Base-by-base conservation (phyloP, 2,888 invertebrate species). In the Amphipyra berbera region DNA sequence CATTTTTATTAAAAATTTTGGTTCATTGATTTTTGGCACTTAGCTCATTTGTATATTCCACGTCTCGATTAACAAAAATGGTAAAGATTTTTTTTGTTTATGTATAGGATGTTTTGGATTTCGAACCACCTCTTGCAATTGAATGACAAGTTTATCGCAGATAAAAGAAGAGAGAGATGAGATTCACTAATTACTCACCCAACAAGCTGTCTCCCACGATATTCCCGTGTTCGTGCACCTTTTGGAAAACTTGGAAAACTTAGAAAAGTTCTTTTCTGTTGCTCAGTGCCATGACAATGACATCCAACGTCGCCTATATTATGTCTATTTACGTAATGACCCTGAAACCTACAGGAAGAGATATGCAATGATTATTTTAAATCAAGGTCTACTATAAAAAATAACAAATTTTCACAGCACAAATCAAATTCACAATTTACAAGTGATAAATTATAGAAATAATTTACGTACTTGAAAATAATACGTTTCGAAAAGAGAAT, bases 191-290 rank as follows among this genome's bases (percentile, higher is more conserved):
- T 40, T 37, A 90, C 95, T 95, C 91, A 97, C 97, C 97, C 97
- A 68, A 97, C 95, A 63, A 97, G 89, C 89, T 97, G 97, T 82
- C 97, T 96, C 67, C 97, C 97, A 82, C 95, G 95, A 83, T 97
- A 97, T 82, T 96, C 96, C 81, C 96, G 96, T 61, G 95, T 96
- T 74, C 93, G 92, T 61, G 88, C 95, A 55, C 90, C 86, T 71
- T 87, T 88, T 9, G 93, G 79, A 59, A 94, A 88, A 64, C 74
- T 88, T 9, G 93, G 79, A 59, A 94, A 88, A 64, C 74, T 92
- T 37, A 95, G 81, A 76, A 95, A 92, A n/a, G 83, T 82, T 14
- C 94, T 88, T 76, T 80, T 85, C 59, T 89, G 90, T 57, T 85
- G 85, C 41, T 81, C 64, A 42, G 68, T 67, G 44, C 75, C 82